A percentile compares a stretch with the other conserved stretches of the same genome.
Evolutionary conservation across 2,113 vertebrate species (phyloP).

Genomic region (Nematolebias whitei): DNA sequence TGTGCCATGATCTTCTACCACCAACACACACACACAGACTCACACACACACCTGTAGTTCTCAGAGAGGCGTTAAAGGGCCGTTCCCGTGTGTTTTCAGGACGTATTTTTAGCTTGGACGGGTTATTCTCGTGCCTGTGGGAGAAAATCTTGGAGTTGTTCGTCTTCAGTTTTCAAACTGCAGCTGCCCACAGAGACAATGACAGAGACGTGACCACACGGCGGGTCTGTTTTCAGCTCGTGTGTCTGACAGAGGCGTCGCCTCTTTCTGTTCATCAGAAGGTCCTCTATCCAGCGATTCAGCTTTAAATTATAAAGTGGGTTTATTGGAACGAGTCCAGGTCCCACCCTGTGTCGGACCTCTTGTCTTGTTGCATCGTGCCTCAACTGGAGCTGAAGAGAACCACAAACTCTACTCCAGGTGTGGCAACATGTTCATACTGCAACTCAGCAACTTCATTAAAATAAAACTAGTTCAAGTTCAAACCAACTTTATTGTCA

Average conservation of each 20-base stretch:
- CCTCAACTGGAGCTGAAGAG: constrained; percentile 5
- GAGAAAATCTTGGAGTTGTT: constrained; percentile 70
- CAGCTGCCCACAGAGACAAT: constrained; percentile 48
- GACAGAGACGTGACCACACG: constrained; percentile 47
- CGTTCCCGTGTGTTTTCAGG: constrained; percentile 58
- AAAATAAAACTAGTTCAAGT: no score
- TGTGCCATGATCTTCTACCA: constrained; percentile 3
- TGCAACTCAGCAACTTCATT: no score
- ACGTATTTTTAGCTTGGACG: constrained; percentile 43
- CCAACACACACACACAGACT: neutral
- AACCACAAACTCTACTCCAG: neutral
- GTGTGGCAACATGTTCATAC: neutral
- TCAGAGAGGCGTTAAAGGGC: constrained; percentile 43
- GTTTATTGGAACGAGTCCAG: constrained; percentile 22
- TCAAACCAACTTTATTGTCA: no score
- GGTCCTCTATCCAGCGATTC: constrained; percentile 30
- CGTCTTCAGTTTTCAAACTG: constrained; percentile 15
- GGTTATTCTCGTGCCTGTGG: constrained; percentile 60
- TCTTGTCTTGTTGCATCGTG: constrained; percentile 1
- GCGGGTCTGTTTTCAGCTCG: constrained; percentile 48
- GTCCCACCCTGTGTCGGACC: constrained; percentile 7
- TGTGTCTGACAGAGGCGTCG: neutral
- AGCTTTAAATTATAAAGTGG: constrained; percentile 24
- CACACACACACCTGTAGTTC: constrained; percentile 44
- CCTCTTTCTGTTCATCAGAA: constrained; percentile 8